Conservation (phyloP, 2,888 invertebrate species). For the Acleris cristana region DNA sequence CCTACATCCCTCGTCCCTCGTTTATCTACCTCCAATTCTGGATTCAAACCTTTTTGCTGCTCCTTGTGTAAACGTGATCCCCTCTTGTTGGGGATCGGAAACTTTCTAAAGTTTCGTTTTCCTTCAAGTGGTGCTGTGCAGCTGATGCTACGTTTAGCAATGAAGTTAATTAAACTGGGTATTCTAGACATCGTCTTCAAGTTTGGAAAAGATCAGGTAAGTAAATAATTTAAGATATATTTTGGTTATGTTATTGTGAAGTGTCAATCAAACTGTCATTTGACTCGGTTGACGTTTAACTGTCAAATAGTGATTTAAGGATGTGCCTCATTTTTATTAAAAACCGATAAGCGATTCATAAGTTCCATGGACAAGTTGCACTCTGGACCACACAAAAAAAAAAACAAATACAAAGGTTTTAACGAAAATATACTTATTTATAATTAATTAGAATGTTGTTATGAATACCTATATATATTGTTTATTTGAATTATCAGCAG, state of each 20-base stretch:
- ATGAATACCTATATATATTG: too few species aligned
- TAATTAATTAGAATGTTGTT: too few species aligned
- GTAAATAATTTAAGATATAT: constrained; percentile 28
- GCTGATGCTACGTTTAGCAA: constrained; percentile 67
- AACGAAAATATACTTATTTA: too few species aligned
- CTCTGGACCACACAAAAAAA: too few species aligned
- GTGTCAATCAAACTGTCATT: background rate
- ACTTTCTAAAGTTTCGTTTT: constrained; percentile 93
- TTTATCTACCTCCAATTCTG: constrained; percentile 87
- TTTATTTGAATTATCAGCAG: too few species aligned
- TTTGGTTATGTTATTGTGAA: constrained; percentile 46
- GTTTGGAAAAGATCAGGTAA: constrained; percentile 18
- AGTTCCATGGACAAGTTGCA: too few species aligned
- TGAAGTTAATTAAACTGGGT: constrained; percentile 58
- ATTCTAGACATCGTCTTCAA: constrained; percentile 66
- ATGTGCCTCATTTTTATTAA: background rate
- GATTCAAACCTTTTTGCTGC: constrained; percentile 82
- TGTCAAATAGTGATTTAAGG: background rate
- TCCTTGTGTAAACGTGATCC: constrained; percentile 87
- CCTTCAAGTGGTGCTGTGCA: constrained; percentile 79
- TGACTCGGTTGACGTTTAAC: too few species aligned
- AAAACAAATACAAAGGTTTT: too few species aligned
- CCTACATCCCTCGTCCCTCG: constrained; percentile 89
- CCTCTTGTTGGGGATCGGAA: constrained; percentile 89
- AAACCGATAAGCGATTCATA: constrained; percentile 8